Percentiles rank a stretch among this genome's conserved stretches.
These are phyloP conservation scores for Platalea minor DNA, from an alignment of 2,797 vertebrate species.

Conservation along the genomic window DNA sequence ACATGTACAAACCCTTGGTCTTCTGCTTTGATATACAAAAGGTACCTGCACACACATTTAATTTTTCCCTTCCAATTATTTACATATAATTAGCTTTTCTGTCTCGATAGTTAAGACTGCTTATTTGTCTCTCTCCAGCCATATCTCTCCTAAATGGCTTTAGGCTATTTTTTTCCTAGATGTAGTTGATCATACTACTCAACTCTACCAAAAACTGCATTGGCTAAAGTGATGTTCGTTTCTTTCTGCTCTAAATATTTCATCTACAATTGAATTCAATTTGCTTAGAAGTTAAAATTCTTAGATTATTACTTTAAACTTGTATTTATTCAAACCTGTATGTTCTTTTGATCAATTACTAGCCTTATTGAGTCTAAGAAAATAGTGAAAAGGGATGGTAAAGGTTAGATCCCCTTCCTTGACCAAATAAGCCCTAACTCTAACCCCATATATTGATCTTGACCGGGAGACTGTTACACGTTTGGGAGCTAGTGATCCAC, in stretches of 20 bases:
- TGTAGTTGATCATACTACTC: background rate
- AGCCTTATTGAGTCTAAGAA: background rate
- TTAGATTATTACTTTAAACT: background rate
- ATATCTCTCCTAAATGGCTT: background rate
- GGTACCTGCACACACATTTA: background rate
- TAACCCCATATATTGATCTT: background rate
- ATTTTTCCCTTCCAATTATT: background rate
- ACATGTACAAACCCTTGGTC: background rate
- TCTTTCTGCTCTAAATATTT: background rate
- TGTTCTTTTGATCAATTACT: background rate
- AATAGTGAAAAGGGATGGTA: background rate
- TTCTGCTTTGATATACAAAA: background rate
- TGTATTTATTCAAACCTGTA: background rate
- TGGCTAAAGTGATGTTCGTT: background rate
- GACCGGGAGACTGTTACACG: background rate
- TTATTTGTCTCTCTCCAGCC: background rate
- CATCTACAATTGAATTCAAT: background rate
- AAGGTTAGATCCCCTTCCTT: background rate
- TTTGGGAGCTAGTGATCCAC: background rate
- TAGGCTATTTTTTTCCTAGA: background rate
- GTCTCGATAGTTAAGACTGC: background rate
- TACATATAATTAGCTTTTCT: background rate
- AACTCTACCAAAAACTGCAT: background rate
- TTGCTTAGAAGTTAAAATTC: background rate
- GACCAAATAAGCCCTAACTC: background rate